Evolutionary conservation across 1,140 invertebrate genomes (phyloP), one percentile per base, ranked within the genome.

Genomic region (Cyclina sinensis): DNA sequence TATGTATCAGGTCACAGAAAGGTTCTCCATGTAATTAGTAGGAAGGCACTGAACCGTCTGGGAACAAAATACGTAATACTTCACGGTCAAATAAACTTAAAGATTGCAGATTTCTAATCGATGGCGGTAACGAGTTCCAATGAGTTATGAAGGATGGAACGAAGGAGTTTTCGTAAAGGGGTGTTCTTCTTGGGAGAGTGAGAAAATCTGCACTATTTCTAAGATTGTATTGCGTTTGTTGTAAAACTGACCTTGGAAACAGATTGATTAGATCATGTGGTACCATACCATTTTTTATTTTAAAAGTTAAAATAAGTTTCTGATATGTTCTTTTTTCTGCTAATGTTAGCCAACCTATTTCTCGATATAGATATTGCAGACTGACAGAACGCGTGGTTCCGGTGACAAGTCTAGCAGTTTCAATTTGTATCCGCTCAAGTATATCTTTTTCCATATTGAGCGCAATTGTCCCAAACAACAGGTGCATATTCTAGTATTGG

Each of bases 401-500:
- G 0, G 85, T 84, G 16, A 84, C 78, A 51, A 83, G 68, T n/a
- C 80, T 68, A 0, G 68, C 48, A 0, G 85, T 80, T 24, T 88
- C 85, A 73, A 48, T 54, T 39, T 90, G 79, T 16, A 90, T 82
- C 54, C 76, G 27, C 21, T 88, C 85, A 30, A 88, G 43, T 85
- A 37, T 73, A 12, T 73, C n/a, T 73, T 65, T 37, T 68, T 21
- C n/a, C 30, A 39, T 59, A 35, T 14, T 0, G 11, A 21, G 80
- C 30, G 27, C 70, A 73, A 27, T 84, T 73, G 46, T 83, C 68
- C 78, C 57, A 90, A 0, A 90, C 48, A 5, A 87, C 35, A 54
- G 78, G 70, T 14, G 79, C 70, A 84, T 90, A 90, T 59, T 90
- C 89, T 2, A 88, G 21, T 27, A 88, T 68, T 43, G 84, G 70